phyloP scores from a whole-genome alignment of 2,888 invertebrate genomes.

The Eilema sororculum region DNA sequence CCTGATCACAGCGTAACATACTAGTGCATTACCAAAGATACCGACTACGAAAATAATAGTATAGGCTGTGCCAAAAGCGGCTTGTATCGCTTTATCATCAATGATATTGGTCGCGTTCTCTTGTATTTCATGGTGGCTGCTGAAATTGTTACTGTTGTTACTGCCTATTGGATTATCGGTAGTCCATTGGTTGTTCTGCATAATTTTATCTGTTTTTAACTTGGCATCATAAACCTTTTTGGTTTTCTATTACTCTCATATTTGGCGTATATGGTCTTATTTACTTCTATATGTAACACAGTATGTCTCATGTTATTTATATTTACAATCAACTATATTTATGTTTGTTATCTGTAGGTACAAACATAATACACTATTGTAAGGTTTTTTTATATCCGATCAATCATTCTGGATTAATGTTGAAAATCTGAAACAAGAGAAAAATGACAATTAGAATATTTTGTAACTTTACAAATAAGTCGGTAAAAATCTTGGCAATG shows the following conservation, averaged over 20 bases:
- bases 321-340: constrained; percentile 20
- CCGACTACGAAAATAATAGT: constrained; percentile 93
- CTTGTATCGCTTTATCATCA: constrained; percentile 90
- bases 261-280: constrained; percentile 53
- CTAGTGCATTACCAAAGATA: constrained; percentile 93
- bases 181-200: constrained; percentile 77
- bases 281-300: constrained; percentile 41
- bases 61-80: constrained; percentile 92
- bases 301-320: constrained; percentile 59
- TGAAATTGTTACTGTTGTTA: constrained; percentile 64
- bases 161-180: constrained; percentile 63
- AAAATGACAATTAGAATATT: constrained; percentile 7
- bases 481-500: neutral
- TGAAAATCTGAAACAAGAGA: constrained; percentile 53
- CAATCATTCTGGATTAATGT: constrained; percentile 50
- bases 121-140: constrained; percentile 53
- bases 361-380: constrained; percentile 20
- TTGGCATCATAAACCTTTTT: constrained; percentile 76
- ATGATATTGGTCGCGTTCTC: constrained; percentile 84
- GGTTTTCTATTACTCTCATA: constrained; percentile 68
- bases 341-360: constrained; percentile 11
- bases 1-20: constrained; percentile 94
- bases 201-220: constrained; percentile 71
- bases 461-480: neutral
- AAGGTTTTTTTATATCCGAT: constrained; percentile 28